A percentile compares a stretch with the other conserved stretches of the same genome.
Conservation (phyloP, 1,140 invertebrate genomes). For the Theocolax elegans region DNA sequence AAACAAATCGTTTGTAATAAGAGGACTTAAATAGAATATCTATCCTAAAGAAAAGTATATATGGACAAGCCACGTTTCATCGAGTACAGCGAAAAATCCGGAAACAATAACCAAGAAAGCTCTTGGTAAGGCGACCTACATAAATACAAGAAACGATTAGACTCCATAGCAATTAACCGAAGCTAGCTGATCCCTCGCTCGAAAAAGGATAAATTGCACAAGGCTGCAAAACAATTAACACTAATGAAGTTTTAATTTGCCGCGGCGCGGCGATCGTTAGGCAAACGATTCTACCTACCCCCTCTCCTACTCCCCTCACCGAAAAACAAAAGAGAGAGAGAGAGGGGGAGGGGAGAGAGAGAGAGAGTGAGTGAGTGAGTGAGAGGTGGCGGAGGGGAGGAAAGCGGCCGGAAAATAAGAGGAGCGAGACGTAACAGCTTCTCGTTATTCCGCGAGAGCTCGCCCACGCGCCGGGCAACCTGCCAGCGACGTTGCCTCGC, state of each 20-base stretch:
- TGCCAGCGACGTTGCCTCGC: constrained; percentile 28
- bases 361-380: not conserved
- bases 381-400: too few relatives aligned
- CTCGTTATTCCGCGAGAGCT: constrained; percentile 42
- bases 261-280: constrained; percentile 15
- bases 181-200: too few relatives aligned
- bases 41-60: too few relatives aligned
- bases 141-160: constrained; percentile 11
- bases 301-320: not conserved
- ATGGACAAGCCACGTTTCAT: too few relatives aligned
- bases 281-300: not conserved
- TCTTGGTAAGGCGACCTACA: constrained; percentile 1
- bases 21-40: too few relatives aligned
- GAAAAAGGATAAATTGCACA: constrained; percentile 12
- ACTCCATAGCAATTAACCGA: too few relatives aligned
- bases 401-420: too few relatives aligned
- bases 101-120: too few relatives aligned
- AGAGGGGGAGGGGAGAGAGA: not conserved
- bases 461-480: constrained; percentile 45
- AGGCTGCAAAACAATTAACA: constrained; percentile 30
- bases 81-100: too few relatives aligned
- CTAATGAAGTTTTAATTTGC: constrained; percentile 40
- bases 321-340: not conserved
- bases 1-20: too few relatives aligned
- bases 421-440: constrained; percentile 36